Evolutionary conservation across 2,113 vertebrate genomes (phyloP).

Genomic region (Sialia sialis): DNA sequence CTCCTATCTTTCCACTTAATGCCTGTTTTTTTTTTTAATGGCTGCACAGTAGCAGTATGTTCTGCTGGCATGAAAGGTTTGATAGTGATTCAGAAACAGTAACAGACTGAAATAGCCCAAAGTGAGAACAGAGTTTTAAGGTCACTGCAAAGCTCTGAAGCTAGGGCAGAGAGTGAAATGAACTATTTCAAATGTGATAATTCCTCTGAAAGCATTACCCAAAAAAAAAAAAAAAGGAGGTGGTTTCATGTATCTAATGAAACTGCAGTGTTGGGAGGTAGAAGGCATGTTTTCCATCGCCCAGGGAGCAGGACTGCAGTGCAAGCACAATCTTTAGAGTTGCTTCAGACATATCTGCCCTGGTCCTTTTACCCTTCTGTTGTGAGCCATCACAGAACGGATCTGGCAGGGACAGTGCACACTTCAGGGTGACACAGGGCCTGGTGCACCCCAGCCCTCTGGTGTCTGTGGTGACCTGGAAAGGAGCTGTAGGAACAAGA

Average conservation of each 20-base stretch:
- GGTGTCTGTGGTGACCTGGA: not conserved
- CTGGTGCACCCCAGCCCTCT: not conserved
- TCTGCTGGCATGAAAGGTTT: not conserved
- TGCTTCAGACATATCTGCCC: not conserved
- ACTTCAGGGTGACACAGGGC: not conserved
- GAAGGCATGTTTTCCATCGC: not conserved
- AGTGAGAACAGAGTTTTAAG: slow-evolving; percentile 16
- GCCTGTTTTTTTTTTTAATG: not conserved
- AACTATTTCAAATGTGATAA: not conserved
- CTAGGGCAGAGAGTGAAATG: not conserved
- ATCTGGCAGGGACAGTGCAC: not conserved
- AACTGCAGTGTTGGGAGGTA: not conserved
- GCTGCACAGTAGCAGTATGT: not conserved
- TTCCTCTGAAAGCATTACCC: not conserved
- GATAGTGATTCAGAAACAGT: slow-evolving; percentile 19
- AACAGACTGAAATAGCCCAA: slow-evolving; percentile 30
- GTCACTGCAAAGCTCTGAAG: slow-evolving; percentile 4
- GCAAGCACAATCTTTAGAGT: not conserved
- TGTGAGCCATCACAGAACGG: not conserved
- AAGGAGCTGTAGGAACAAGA: not conserved
- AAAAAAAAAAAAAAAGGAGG: not conserved
- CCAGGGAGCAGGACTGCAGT: not conserved
- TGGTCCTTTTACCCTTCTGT: not conserved
- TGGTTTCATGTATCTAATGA: not conserved
- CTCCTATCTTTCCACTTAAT: not conserved